Evolutionary conservation across 2,113 vertebrate genomes (phyloP), one percentile per base, ranked within the genome.

Genomic region (Labeo catla): DNA sequence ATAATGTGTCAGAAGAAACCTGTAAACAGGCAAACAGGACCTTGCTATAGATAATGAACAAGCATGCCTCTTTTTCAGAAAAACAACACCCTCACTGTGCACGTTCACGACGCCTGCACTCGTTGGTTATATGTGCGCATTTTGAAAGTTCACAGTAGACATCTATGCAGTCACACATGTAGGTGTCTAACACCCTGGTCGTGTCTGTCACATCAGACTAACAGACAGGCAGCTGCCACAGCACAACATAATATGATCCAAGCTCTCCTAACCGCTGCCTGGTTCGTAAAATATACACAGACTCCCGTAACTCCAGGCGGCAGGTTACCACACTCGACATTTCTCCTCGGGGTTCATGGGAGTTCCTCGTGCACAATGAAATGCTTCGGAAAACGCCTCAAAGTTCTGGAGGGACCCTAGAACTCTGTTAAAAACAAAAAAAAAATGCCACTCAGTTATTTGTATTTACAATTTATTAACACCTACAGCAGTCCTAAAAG

Each of bases 351-450:
- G 98, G 78, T 96, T 96, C 98, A 99, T 99, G 39, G 87, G 89
- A 4, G 94, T 95, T 86, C 97, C 97, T 84, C 80, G 93, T 47
- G 94, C 88, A 43, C 98, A 99, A 87, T 93, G 95, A 93, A 99
- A 99, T 0, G 95, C 97, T 81, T 98, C 95, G 0, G 98, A 95
- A 92, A 99, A 99, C 0, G 96, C 97, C 39, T 96, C 96, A 0
- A 99, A 97, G 92, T 99, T 99, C 93, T 99, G 98, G 87, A 99
- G 91, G 0, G 97, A 99, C 16, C 98, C 98, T 77, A 98, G 94
- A 61, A 99, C 98, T 94, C 98, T 99, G 52, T 34, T 68, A 21
- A 87, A 19, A 54, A 84, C 72, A 91, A 47, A 84, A 23, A 19
- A 4, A 23, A 19, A 4, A 70, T 19, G 9, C 9, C n/a, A 34